Evolutionary conservation across 2,797 vertebrate genomes (phyloP).

Genomic region (Sphaeramia orbicularis): DNA sequence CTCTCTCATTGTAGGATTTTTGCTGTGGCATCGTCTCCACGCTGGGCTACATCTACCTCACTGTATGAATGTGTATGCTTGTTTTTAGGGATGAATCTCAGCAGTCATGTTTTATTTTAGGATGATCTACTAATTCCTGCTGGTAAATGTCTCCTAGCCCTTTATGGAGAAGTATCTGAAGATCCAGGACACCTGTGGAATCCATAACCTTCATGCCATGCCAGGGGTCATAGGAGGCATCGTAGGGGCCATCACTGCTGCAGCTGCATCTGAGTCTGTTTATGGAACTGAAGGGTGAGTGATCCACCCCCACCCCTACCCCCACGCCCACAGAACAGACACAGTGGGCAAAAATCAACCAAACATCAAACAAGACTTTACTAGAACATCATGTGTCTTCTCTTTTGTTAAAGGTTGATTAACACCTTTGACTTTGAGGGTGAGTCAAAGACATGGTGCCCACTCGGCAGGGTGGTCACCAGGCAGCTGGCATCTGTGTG

Average conservation of each 20-base stretch:
- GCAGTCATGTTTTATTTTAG: background rate
- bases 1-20: constrained; percentile 93
- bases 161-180: constrained; percentile 90
- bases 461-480: constrained; percentile 88
- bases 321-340: too few species aligned
- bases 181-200: constrained; percentile 96
- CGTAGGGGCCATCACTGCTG: constrained; percentile 93
- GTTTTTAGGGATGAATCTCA: background rate
- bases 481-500: constrained; percentile 91
- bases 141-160: constrained; percentile 80
- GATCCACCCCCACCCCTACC: background rate
- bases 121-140: background rate
- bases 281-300: constrained; percentile 90
- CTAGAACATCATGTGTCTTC: background rate
- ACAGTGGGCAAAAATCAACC: too few species aligned
- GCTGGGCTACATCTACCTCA: constrained; percentile 89
- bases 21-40: constrained; percentile 91
- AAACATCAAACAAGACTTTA: too few species aligned
- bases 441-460: constrained; percentile 52
- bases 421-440: constrained; percentile 86
- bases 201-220: constrained; percentile 96
- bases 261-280: constrained; percentile 80
- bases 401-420: constrained; percentile 78
- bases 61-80: constrained; percentile 84
- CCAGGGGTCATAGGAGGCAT: constrained; percentile 95